phyloP scores from a whole-genome alignment of 1,140 invertebrate species.

The Radopholus similis region DNA sequence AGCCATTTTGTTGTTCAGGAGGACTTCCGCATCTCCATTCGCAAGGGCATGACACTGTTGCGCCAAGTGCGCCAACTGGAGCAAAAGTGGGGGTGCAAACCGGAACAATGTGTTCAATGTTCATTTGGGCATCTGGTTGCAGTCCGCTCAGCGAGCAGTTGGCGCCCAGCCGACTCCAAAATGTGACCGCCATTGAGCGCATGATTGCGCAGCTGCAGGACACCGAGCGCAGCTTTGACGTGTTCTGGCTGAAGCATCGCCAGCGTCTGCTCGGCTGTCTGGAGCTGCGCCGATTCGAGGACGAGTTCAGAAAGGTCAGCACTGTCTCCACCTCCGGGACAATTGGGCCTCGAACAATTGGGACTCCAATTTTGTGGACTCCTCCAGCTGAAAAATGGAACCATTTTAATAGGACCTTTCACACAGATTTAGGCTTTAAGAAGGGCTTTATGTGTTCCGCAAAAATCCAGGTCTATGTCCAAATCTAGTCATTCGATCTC shows the following conservation, averaged over 20 bases:
- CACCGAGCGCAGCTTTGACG: constrained; percentile 84
- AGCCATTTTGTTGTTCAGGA: constrained; percentile 55
- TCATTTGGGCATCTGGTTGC: not conserved
- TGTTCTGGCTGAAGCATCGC: constrained; percentile 86
- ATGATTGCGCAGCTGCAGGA: constrained; percentile 87
- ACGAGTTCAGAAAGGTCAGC: constrained; percentile 74
- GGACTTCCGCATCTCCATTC: constrained; percentile 57
- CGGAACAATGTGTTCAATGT: too few species aligned
- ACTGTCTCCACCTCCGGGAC: too few species aligned
- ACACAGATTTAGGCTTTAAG: too few species aligned
- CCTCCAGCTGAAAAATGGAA: too few species aligned
- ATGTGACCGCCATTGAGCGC: constrained; percentile 85
- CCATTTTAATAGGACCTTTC: too few species aligned
- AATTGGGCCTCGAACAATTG: too few species aligned
- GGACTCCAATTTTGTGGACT: too few species aligned
- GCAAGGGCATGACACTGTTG: constrained; percentile 59
- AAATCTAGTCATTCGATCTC: too few species aligned
- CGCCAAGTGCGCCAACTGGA: constrained; percentile 59
- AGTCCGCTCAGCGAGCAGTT: constrained; percentile 22
- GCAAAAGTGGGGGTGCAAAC: too few species aligned
- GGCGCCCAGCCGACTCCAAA: constrained; percentile 71
- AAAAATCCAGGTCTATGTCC: too few species aligned
- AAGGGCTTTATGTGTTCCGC: too few species aligned
- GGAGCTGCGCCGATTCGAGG: constrained; percentile 80
- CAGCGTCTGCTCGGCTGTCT: constrained; percentile 80